Evolutionary conservation across 2,888 invertebrate genomes (phyloP), one percentile per base, ranked within the genome.

Genomic region (Flabesymbios commensalis): DNA sequence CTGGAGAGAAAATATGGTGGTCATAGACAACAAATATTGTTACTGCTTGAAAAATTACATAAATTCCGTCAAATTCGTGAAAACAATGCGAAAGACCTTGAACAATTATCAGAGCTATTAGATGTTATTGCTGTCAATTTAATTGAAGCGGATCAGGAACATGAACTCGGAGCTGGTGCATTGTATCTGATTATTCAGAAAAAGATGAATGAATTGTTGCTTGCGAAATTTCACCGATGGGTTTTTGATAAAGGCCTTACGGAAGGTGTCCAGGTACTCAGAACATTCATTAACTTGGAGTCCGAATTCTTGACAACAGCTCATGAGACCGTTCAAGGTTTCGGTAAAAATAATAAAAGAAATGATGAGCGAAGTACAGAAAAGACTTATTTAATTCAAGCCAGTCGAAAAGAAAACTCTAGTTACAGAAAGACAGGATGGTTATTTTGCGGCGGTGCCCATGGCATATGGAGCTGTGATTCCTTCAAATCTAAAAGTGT

Each of bases 1-100:
- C 31, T 61, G 3, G 61, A 61, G 3, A 26, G 61, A 24, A 55
- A 61, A 36, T 62, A 39, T 39, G 60, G 62, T 17, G 60, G 60
- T 3, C 10, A 45, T 7, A 51, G 62, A 17, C 42, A 60, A n/a
- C 53, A n/a, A n/a, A n/a, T n/a, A n/a, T 32, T 5, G 4, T 62
- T 10, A 41, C 24, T 22, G 2, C 28, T 62, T n/a, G 62, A 62
- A 51, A 60, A 61, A 32, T 19, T 61, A 5, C 51, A 61, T 3
- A 36, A 41, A 14, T 61, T 61, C 28, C 17, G 36, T 39, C 61
- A 45, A 36, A 48, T 61, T 10, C 24, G 47, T 14, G 17, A 26
- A 14, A 41, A 26, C 14, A 61, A 49, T 43, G 43, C 60, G n/a
- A 61, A 48, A 32, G 58, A 61, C 26, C 14, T 61, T 3, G 43